These are phyloP conservation scores for Myathropa florea DNA, from an alignment of 2,888 invertebrate genomes.

Conservation along the genomic window DNA sequence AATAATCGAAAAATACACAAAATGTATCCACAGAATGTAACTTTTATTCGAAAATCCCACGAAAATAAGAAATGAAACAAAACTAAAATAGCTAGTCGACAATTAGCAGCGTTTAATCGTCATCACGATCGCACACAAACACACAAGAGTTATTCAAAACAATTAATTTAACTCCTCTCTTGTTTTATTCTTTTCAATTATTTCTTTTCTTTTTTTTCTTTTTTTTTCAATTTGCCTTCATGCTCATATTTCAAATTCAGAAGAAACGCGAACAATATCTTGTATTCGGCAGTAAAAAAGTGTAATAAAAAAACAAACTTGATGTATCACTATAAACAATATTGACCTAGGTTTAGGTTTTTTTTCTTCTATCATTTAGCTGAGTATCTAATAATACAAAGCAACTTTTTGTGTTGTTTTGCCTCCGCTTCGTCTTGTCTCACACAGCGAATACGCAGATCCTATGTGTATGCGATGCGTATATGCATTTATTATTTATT, in stretches of 20 bases:
- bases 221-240: conserved; percentile 21
- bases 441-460: conserved; percentile 20
- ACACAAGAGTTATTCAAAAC: conserved; percentile 27
- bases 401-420: conserved; percentile 31
- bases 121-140: conserved; percentile 23
- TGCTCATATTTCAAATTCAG: conserved; percentile 21
- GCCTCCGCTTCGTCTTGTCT: conserved; percentile 4
- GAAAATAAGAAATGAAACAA: not conserved
- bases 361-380: conserved; percentile 62
- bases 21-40: not conserved
- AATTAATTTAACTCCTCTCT: conserved; percentile 2
- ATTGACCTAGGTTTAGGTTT: conserved; percentile 70
- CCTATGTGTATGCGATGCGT: not conserved
- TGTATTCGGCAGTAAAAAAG: conserved; percentile 41
- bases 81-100: not conserved
- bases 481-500: not conserved
- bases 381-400: conserved; percentile 64
- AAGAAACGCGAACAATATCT: conserved; percentile 5
- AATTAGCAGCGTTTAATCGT: conserved; percentile 17
- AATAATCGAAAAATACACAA: not conserved
- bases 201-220: not conserved
- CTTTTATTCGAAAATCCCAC: not conserved
- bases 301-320: conserved; percentile 46
- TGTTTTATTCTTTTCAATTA: not conserved
- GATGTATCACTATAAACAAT: conserved; percentile 71